These are phyloP conservation scores for Proterorhinus semilunaris DNA, from an alignment of 2,113 vertebrate genomes.

Conservation along the genomic window DNA sequence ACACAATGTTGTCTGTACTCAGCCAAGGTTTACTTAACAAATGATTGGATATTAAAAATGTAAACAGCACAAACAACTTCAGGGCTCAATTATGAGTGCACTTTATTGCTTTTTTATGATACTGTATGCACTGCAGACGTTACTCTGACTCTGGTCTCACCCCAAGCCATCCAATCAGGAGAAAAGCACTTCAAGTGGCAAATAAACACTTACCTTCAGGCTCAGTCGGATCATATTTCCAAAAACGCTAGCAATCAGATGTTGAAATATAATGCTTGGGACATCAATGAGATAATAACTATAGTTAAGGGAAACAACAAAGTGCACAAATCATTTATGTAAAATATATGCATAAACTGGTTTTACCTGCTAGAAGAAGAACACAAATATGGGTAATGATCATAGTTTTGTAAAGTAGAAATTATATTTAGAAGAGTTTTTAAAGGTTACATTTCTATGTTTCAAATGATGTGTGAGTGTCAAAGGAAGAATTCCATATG, in stretches of 20 bases:
- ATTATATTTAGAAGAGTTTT: neutral
- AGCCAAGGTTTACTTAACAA: neutral
- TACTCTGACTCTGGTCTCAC: neutral
- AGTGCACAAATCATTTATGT: too few relatives aligned
- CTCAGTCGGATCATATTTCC: too few relatives aligned
- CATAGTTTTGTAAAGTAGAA: neutral
- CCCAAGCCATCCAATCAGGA: neutral
- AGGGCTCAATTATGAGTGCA: neutral
- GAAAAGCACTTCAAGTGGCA: neutral
- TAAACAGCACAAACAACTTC: neutral
- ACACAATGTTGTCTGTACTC: neutral
- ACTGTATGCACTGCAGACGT: neutral
- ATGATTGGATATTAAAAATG: neutral
- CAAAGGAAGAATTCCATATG: too few relatives aligned
- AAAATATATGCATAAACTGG: too few relatives aligned
- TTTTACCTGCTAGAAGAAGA: too few relatives aligned
- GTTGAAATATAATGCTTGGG: neutral
- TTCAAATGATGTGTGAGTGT: too few relatives aligned
- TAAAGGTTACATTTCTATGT: too few relatives aligned
- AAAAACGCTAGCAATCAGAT: neutral
- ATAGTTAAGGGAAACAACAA: too few relatives aligned
- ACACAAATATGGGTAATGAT: too few relatives aligned
- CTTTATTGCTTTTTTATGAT: neutral
- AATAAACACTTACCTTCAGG: too few relatives aligned
- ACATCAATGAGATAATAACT: too few relatives aligned